phyloP scores from a whole-genome alignment of 2,797 vertebrate species.

The Chanos chanos region DNA sequence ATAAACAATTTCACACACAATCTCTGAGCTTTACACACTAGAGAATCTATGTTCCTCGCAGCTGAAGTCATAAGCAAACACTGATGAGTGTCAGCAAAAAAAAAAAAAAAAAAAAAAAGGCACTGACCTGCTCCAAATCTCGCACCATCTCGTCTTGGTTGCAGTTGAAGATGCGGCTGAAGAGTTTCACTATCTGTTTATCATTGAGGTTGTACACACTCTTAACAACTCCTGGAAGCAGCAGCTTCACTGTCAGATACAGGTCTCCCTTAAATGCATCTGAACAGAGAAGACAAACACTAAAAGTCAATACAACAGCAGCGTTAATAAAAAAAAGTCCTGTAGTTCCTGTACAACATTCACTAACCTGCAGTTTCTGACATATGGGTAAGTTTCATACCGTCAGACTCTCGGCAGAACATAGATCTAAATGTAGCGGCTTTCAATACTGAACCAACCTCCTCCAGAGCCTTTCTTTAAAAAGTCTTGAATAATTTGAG shows the following conservation, averaged over 20 bases:
- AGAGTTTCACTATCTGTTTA: conserved; percentile 98
- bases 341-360: too few relatives aligned
- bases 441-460: conserved; percentile 64
- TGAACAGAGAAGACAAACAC: conserved; percentile 44
- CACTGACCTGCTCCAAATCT: conserved; percentile 90
- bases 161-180: conserved; percentile 90
- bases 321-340: not conserved
- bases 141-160: conserved; percentile 91
- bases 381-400: too few relatives aligned
- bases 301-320: not conserved
- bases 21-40: not conserved
- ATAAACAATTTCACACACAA: not conserved
- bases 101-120: not conserved
- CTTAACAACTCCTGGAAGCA: conserved; percentile 93
- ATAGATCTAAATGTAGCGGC: not conserved
- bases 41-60: not conserved
- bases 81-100: not conserved
- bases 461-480: conserved; percentile 84
- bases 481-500: conserved; percentile 92
- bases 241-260: conserved; percentile 91
- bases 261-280: conserved; percentile 93
- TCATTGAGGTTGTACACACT: conserved; percentile 98
- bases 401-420: too few relatives aligned
- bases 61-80: not conserved
- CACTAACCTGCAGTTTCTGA: too few relatives aligned